These are phyloP conservation scores for Sylvia borin DNA, from an alignment of 2,797 vertebrate genomes.

Conservation along the genomic window DNA sequence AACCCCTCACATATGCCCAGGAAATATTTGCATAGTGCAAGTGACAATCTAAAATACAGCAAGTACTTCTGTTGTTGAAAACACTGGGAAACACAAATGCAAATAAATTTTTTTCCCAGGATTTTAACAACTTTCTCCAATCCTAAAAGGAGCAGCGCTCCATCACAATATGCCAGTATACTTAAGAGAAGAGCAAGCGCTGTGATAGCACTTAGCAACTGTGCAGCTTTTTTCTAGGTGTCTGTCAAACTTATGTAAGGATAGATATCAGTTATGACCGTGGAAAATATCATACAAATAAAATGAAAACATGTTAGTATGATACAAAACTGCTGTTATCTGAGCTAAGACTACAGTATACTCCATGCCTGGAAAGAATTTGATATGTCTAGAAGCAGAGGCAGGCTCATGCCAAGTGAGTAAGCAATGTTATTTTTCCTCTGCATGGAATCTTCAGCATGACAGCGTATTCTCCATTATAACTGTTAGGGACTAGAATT, in stretches of 20 bases:
- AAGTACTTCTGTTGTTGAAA: background rate
- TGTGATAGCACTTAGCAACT: background rate
- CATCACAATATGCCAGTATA: background rate
- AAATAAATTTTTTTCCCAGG: background rate
- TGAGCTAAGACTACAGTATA: background rate
- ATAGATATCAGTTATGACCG: background rate
- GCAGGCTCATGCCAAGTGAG: background rate
- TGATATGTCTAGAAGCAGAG: background rate
- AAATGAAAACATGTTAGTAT: background rate
- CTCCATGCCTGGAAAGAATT: background rate
- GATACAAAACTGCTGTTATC: background rate
- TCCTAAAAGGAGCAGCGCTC: background rate
- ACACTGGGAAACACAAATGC: background rate
- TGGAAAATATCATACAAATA: background rate
- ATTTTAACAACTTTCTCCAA: background rate
- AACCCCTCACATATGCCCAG: accelerated
- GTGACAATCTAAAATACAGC: background rate
- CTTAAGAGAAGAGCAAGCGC: background rate
- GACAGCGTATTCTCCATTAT: background rate
- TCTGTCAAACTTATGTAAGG: background rate
- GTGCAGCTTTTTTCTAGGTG: background rate
- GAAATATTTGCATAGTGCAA: background rate
- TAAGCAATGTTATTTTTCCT: background rate
- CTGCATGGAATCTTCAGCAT: background rate
- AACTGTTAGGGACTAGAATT: background rate